Conservation (phyloP, 2,113 vertebrate species). For the Chitala chitala region DNA sequence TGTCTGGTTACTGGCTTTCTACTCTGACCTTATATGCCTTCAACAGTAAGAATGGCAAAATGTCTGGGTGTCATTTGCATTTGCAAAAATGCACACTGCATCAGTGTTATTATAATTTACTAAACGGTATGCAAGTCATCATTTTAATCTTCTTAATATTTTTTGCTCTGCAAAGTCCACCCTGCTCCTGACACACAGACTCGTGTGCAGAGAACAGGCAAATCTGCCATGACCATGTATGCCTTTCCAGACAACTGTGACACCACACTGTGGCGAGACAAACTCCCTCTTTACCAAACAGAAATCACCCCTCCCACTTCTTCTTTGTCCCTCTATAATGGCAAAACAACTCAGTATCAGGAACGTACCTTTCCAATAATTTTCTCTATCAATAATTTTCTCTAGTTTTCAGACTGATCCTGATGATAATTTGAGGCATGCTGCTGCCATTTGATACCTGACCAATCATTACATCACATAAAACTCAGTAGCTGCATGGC, state of each 20-base stretch:
- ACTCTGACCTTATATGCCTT: neutral
- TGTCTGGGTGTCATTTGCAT: neutral
- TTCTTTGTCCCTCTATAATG: conserved; percentile 16
- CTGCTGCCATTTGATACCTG: conserved; percentile 17
- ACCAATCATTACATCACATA: neutral
- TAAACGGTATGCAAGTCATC: neutral
- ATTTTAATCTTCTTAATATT: neutral
- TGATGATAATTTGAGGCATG: neutral
- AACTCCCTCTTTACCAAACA: neutral
- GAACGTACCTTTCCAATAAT: conserved; percentile 51
- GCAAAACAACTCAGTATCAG: conserved; percentile 44
- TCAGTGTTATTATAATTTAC: neutral
- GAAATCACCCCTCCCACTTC: neutral
- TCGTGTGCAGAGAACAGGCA: neutral
- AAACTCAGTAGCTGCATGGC: conserved; percentile 7
- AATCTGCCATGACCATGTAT: neutral
- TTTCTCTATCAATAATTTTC: conserved; percentile 31
- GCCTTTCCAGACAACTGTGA: neutral
- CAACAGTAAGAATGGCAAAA: neutral
- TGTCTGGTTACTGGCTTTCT: neutral
- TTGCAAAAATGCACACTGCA: neutral
- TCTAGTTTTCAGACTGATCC: conserved; percentile 1
- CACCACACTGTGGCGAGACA: neutral
- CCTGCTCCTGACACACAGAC: too few relatives aligned
- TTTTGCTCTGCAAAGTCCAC: too few relatives aligned